Conservation (phyloP, 2,888 invertebrate species). For the Lordiphosa fenestrarum region DNA sequence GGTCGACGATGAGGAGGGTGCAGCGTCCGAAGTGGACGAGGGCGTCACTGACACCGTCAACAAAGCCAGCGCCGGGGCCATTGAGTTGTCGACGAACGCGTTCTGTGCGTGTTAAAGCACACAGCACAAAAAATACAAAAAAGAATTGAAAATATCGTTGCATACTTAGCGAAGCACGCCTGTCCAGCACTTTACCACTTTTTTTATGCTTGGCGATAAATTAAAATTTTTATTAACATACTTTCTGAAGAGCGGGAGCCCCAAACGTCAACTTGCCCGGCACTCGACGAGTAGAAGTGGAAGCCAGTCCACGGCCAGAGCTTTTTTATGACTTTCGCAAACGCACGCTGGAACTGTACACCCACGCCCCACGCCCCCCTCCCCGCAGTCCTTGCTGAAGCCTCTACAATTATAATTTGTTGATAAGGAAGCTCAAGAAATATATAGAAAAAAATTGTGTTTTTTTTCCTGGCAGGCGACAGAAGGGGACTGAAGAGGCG, state of each 20-base stretch:
- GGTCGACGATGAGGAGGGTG: neutral
- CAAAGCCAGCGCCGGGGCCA: slow-evolving; percentile 1
- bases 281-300: slow-evolving; percentile 21
- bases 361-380: neutral
- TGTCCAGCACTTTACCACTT: slow-evolving; percentile 45
- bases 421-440: slow-evolving; percentile 32
- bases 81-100: slow-evolving; percentile 55
- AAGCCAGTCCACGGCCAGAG: slow-evolving; percentile 9
- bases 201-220: slow-evolving; percentile 55
- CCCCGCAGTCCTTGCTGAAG: slow-evolving; percentile 7
- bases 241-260: slow-evolving; percentile 34
- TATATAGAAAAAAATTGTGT: slow-evolving; percentile 18
- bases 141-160: slow-evolving; percentile 41
- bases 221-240: slow-evolving; percentile 67
- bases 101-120: slow-evolving; percentile 64
- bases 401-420: slow-evolving; percentile 57
- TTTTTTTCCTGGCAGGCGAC: slow-evolving; percentile 15
- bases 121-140: slow-evolving; percentile 30
- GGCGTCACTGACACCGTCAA: slow-evolving; percentile 46
- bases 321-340: slow-evolving; percentile 39
- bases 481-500: neutral
- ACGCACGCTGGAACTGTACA: slow-evolving; percentile 45
- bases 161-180: slow-evolving; percentile 31
- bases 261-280: slow-evolving; percentile 39
- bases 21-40: slow-evolving; percentile 33